Conservation (phyloP, 1,140 invertebrate genomes). For the Metaphire vulgaris region DNA sequence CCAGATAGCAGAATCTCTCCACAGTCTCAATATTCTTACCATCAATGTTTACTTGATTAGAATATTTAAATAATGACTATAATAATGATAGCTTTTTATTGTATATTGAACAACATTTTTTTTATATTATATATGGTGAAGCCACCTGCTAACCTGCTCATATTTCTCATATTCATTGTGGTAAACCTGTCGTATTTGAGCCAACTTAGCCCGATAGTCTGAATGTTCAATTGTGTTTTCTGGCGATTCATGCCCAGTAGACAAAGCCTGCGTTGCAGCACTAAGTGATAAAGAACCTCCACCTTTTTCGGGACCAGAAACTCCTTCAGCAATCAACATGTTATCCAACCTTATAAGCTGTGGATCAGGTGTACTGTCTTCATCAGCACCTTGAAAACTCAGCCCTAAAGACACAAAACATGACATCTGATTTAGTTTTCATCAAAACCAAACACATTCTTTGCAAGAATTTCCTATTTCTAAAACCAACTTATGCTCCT, state of each 20-base stretch:
- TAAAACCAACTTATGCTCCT: too few species aligned
- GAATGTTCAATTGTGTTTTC: conserved; percentile 92
- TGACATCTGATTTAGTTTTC: too few species aligned
- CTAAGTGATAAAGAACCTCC: conserved; percentile 84
- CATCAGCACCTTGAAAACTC: conserved; percentile 90
- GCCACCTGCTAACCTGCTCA: too few species aligned
- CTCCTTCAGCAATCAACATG: conserved; percentile 98
- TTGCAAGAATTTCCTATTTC: too few species aligned
- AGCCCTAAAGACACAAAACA: conserved; percentile 63
- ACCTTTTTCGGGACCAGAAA: conserved; percentile 94
- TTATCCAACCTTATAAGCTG: conserved; percentile 98
- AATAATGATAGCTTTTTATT: too few species aligned
- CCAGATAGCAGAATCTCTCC: too few species aligned
- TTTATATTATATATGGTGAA: too few species aligned
- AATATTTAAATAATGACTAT: too few species aligned
- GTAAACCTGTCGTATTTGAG: conserved; percentile 98
- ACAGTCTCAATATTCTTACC: too few species aligned
- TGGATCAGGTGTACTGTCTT: conserved; percentile 96
- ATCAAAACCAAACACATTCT: too few species aligned
- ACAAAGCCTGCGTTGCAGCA: conserved; percentile 74
- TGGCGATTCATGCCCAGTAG: conserved; percentile 62
- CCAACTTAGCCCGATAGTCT: conserved; percentile 95
- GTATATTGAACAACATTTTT: too few species aligned
- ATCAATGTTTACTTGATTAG: too few species aligned
- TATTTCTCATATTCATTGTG: conserved; percentile 99